Conservation (phyloP, 2,888 invertebrate genomes). For the Tromatobia lineatoria region DNA sequence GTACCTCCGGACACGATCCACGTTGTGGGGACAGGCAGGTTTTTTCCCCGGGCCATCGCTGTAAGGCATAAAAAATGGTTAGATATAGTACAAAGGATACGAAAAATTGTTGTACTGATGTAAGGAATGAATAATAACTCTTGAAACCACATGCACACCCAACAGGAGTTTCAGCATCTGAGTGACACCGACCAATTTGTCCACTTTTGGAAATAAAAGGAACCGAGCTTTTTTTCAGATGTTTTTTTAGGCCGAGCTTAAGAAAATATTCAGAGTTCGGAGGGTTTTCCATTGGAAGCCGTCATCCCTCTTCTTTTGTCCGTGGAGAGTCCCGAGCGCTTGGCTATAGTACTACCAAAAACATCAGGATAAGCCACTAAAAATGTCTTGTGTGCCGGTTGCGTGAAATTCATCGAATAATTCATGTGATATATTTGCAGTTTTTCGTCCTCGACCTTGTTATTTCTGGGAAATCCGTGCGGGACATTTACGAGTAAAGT, state of each 20-base stretch:
- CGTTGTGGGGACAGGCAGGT: too few relatives aligned
- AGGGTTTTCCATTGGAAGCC: constrained; percentile 21
- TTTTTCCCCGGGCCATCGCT: too few relatives aligned
- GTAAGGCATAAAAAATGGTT: too few relatives aligned
- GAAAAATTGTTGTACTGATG: background rate
- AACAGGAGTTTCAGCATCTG: background rate
- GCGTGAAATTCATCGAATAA: constrained; percentile 1
- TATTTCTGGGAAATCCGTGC: background rate
- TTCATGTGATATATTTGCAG: constrained; percentile 1
- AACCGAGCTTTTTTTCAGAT: too few relatives aligned
- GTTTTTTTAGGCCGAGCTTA: too few relatives aligned
- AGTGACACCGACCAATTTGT: constrained; percentile 6
- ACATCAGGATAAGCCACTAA: constrained; percentile 31
- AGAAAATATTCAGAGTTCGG: constrained; percentile 33
- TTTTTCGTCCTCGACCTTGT: background rate
- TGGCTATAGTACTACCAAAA: constrained; percentile 9
- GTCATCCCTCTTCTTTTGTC: constrained; percentile 33
- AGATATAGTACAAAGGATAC: background rate
- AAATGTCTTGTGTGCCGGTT: background rate
- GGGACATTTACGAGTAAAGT: background rate
- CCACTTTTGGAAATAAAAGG: background rate
- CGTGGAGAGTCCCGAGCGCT: background rate
- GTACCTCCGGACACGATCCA: too few relatives aligned
- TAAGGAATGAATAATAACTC: background rate
- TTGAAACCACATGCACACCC: background rate